Conservation (phyloP, 92 coral and sea anemone species). For the Heliopora coerulea region DNA sequence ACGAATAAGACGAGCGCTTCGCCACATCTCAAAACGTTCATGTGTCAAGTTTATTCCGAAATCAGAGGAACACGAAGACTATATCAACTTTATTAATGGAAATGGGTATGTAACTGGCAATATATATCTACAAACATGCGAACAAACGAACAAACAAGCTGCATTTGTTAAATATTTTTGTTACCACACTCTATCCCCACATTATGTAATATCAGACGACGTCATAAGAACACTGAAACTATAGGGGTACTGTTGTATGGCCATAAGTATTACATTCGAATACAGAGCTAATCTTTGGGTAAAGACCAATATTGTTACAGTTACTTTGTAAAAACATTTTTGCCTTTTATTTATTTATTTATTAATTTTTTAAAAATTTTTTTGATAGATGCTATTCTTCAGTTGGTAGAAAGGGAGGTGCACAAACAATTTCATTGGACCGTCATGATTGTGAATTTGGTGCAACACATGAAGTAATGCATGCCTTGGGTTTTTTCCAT, state of each 20-base stretch:
- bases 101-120: constrained; percentile 5
- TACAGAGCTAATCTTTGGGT: no score
- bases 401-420: constrained; percentile 30
- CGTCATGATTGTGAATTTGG: constrained; percentile 34
- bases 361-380: not conserved
- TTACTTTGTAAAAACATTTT: no score
- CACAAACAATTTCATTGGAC: constrained; percentile 25
- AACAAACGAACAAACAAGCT: no score
- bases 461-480: constrained; percentile 42
- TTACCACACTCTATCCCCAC: no score
- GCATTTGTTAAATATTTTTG: no score
- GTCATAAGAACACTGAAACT: no score
- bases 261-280: no score
- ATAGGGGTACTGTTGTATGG: no score
- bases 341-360: no score
- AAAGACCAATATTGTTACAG: no score
- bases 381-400: constrained; percentile 31
- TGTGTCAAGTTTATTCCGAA: constrained; percentile 27
- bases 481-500: constrained; percentile 36
- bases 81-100: not conserved
- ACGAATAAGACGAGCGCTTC: constrained; percentile 36
- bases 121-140: no score
- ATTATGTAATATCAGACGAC: no score
- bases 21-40: constrained; percentile 34
- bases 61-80: constrained; percentile 1